These are phyloP conservation scores for Naja naja DNA, from an alignment of 2,113 vertebrate species.

Conservation along the genomic window DNA sequence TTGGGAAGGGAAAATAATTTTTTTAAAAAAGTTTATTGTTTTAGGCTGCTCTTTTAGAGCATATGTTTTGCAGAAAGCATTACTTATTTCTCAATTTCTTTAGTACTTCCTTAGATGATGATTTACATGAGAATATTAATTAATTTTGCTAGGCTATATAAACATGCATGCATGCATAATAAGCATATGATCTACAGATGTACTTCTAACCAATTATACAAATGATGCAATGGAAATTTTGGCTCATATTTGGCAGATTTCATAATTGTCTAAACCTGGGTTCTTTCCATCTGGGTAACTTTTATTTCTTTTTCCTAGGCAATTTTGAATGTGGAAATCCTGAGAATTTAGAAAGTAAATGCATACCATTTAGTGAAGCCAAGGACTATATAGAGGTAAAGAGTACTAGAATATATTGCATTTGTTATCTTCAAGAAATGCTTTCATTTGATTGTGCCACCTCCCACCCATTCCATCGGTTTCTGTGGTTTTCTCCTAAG, in stretches of 20 bases:
- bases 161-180: background rate
- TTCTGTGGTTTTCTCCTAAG: slow-evolving; percentile 27
- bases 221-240: slow-evolving; percentile 41
- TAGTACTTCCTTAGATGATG: background rate
- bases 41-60: background rate
- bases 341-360: slow-evolving; percentile 77
- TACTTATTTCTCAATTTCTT: background rate
- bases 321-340: slow-evolving; percentile 81
- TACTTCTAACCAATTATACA: slow-evolving; percentile 23
- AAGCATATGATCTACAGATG: slow-evolving; percentile 16
- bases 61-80: background rate
- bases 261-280: background rate
- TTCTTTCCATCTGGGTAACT: slow-evolving; percentile 1
- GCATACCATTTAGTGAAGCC: slow-evolving; percentile 69
- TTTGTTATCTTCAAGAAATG: slow-evolving; percentile 37
- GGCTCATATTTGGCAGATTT: slow-evolving; percentile 26
- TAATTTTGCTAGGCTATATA: slow-evolving; percentile 21
- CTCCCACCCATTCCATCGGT: slow-evolving; percentile 15
- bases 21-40: background rate
- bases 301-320: slow-evolving; percentile 56
- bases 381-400: slow-evolving; percentile 74
- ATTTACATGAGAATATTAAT: background rate
- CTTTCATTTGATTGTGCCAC: slow-evolving; percentile 31
- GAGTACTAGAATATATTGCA: slow-evolving; percentile 25
- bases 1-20: background rate